A percentile compares a stretch with the other conserved stretches of the same genome.
Evolutionary conservation across 2,797 vertebrate genomes (phyloP).

Genomic region (Rhabdomys pumilio): DNA sequence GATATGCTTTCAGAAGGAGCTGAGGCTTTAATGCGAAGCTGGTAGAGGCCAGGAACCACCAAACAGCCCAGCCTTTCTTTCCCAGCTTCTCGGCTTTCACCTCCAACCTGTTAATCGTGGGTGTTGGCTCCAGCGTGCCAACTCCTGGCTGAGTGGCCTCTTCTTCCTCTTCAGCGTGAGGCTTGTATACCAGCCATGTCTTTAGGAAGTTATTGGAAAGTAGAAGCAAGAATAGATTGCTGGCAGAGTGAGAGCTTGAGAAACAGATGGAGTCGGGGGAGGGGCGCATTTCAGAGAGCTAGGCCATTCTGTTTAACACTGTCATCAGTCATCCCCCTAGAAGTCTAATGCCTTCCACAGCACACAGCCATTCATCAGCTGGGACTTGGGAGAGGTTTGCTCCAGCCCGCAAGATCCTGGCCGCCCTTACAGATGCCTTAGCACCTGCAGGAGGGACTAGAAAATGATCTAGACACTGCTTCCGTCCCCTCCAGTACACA

Average conservation of each 20-base stretch:
- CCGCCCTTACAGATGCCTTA: not conserved
- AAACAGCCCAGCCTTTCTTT: not conserved
- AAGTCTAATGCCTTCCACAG: conserved; percentile 33
- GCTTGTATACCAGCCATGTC: conserved; percentile 9
- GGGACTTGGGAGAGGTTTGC: not conserved
- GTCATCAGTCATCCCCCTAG: conserved; percentile 53
- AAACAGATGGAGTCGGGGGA: conserved; percentile 63
- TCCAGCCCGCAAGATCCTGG: not conserved
- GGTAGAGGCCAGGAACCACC: conserved; percentile 6
- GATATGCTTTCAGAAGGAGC: not conserved
- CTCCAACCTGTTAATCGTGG: not conserved
- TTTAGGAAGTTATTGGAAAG: conserved; percentile 76
- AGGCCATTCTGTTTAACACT: conserved; percentile 29
- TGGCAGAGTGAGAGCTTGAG: conserved; percentile 71
- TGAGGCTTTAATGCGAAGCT: not conserved
- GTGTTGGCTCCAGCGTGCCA: not conserved
- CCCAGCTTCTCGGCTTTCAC: not conserved
- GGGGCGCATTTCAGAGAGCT: not conserved
- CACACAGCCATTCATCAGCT: conserved; percentile 20
- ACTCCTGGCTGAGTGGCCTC: conserved; percentile 1
- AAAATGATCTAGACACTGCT: not conserved
- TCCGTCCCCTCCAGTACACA: not conserved
- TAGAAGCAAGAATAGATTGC: conserved; percentile 72
- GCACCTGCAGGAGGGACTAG: not conserved
- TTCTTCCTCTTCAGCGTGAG: not conserved